Conservation (phyloP, 1,140 invertebrate species). For the Sitophilus oryzae region DNA sequence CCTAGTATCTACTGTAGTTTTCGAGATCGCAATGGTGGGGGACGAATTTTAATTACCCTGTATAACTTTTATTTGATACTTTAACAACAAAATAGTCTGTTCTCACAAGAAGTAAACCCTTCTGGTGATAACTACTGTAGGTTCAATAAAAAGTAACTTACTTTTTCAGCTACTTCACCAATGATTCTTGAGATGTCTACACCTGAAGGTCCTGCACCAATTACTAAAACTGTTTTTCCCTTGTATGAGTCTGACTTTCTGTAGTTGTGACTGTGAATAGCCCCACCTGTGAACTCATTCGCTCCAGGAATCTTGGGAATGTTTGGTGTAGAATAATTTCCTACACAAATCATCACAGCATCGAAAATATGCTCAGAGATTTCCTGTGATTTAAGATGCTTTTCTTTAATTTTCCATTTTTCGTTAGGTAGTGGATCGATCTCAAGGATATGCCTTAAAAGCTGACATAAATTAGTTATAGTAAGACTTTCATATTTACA, state of each 20-base stretch:
- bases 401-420: conserved; percentile 44
- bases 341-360: conserved; percentile 63
- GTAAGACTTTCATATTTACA: too few species aligned
- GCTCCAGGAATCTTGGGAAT: conserved; percentile 53
- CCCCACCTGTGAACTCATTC: conserved; percentile 51
- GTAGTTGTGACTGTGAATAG: conserved; percentile 64
- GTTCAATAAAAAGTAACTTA: too few species aligned
- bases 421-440: conserved; percentile 33
- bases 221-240: conserved; percentile 54
- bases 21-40: too few species aligned
- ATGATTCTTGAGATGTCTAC: conserved; percentile 52
- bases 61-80: too few species aligned
- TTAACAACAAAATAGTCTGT: too few species aligned
- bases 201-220: conserved; percentile 64
- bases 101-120: too few species aligned
- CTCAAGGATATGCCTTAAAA: conserved; percentile 36
- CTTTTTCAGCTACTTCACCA: conserved; percentile 26
- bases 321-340: conserved; percentile 60
- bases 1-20: too few species aligned
- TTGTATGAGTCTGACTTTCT: conserved; percentile 52
- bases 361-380: conserved; percentile 47
- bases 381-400: conserved; percentile 43
- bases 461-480: conserved; percentile 27
- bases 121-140: too few species aligned
- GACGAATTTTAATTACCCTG: too few species aligned